Evolutionary conservation across 2,113 vertebrate species (phyloP).

Genomic region (Crotalus horridus): DNA sequence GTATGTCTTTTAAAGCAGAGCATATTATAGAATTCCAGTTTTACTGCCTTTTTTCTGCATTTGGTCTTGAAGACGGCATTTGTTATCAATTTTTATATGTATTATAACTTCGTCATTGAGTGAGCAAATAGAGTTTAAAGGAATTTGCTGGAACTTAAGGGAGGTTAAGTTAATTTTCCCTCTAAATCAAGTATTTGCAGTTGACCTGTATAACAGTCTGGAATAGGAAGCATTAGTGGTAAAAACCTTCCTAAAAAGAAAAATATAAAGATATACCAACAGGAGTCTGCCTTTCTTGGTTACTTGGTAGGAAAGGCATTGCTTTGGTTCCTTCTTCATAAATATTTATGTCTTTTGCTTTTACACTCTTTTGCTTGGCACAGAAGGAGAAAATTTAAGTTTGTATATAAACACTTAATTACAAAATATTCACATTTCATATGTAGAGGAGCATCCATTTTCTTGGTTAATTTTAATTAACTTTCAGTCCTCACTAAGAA

Average conservation of each 20-base stretch:
- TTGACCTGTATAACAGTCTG: background rate
- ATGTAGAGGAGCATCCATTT: background rate
- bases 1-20: background rate
- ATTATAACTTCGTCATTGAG: background rate
- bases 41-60: background rate
- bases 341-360: background rate
- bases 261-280: background rate
- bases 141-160: background rate
- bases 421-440: background rate
- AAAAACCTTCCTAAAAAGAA: background rate
- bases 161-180: background rate
- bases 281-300: background rate
- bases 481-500: background rate
- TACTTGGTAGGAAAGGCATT: background rate
- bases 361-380: background rate
- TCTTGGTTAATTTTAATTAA: background rate
- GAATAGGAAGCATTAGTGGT: background rate
- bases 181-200: background rate
- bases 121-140: background rate
- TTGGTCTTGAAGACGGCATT: background rate
- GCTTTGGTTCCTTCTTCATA: background rate
- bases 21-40: background rate
- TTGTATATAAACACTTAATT: background rate
- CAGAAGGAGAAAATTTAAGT: background rate
- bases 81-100: background rate